Evolutionary conservation across 2,797 vertebrate genomes (phyloP), one percentile per base, ranked within the genome.

Genomic region (Rhinogobio ventralis): DNA sequence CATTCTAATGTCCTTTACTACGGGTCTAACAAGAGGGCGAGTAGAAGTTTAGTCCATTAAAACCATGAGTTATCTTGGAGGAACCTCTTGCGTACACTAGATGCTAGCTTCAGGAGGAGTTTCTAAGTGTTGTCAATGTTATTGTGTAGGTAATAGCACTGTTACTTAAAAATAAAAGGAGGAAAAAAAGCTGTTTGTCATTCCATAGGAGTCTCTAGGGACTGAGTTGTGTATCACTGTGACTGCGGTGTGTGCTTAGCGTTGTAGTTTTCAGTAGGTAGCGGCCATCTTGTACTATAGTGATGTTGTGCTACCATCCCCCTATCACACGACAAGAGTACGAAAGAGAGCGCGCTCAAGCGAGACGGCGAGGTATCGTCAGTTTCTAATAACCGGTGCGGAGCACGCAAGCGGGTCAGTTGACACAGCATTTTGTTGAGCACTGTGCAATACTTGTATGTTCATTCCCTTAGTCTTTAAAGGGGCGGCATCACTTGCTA

Each of bases 181-280:
- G 85, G 79, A 73, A 85, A 86, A 93, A 93, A 98, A 97, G 97
- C 97, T 98, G 96, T 95, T 97, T 93, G 98, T 99, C 98, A 97
- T 98, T 97, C 97, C 98, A 96, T 98, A 97, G 94, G 94, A 93
- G 97, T 99, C 96, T 96, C 93, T 92, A 95, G 96, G 94, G 96
- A 97, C 97, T 96, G 97, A 97, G 97, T 97, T 95, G 97, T 99
- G 98, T 98, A 97, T 97, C 98, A 99, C 98, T 99, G 98, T 99
- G 97, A 99, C 97, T 97, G 96, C 96, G 94, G 94, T 98, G 96
- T 95, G 97, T 97, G 96, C 96, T 96, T 99, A 98, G 97, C 98
- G 95, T 95, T 93, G 95, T 99, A 98, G 97, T 95, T 96, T 96
- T 96, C 95, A 95, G 95, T 98, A 97, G 95, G 95, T 97, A 98